A percentile compares a stretch with the other conserved stretches of the same genome.
These are phyloP conservation scores for Nomia melanderi DNA, from an alignment of 1,140 invertebrate species.

Conservation along the genomic window DNA sequence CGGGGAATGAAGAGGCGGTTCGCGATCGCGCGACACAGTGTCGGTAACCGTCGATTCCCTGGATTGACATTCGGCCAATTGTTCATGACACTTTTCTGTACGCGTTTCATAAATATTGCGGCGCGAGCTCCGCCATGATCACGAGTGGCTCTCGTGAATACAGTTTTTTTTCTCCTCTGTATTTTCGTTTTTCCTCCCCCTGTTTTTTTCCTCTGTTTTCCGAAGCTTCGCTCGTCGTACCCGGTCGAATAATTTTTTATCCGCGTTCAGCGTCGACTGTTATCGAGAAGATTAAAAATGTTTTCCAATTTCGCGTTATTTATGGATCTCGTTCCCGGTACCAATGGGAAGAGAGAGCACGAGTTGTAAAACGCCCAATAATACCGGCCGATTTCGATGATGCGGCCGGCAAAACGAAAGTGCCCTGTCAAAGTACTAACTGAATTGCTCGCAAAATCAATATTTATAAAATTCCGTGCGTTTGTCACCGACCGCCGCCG, in stretches of 20 bases:
- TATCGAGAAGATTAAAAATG: not conserved
- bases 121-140: not conserved
- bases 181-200: too few species aligned
- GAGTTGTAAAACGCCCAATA: conserved; percentile 3
- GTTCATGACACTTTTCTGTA: not conserved
- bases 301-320: not conserved
- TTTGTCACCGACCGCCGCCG: too few species aligned
- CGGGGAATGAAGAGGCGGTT: not conserved
- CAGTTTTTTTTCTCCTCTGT: not conserved
- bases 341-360: not conserved
- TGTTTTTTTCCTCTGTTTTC: too few species aligned
- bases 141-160: not conserved
- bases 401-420: not conserved
- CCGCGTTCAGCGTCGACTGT: not conserved
- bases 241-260: conserved; percentile 1
- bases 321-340: not conserved
- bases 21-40: not conserved
- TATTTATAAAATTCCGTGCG: too few species aligned
- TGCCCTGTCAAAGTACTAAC: too few species aligned
- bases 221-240: not conserved
- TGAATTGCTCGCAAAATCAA: too few species aligned
- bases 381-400: not conserved
- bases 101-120: conserved; percentile 1
- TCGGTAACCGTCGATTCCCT: not conserved
- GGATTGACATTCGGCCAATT: not conserved